Evolutionary conservation across 2,113 vertebrate genomes (phyloP), one percentile per base, ranked within the genome.

Genomic region (Redunca redunca): DNA sequence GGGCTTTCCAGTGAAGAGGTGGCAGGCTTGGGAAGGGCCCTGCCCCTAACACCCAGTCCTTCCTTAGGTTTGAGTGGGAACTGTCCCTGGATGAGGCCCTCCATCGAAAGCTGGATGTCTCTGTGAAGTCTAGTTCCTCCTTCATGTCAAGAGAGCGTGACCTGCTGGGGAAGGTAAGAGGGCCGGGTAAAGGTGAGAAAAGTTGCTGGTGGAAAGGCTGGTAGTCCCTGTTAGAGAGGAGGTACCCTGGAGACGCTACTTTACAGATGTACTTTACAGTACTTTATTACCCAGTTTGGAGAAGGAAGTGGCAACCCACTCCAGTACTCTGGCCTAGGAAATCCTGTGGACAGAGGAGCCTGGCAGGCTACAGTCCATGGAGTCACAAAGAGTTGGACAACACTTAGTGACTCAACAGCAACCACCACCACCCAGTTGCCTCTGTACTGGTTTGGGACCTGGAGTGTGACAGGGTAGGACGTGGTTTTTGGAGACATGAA

Each of bases 91-190:
- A 99, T 81, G 99, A 99, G 91, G 99, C 98, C 43, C 92, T 93
- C 0, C 99, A 99, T 95, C 99, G 99, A 90, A 99, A 98, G 98
- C 98, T 99, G 95, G 99, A 99, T 48, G 98, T 99, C 74, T 99
- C 99, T 0, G 99, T 99, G 94, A 99, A 99, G 98, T 99, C 99
- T 97, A 99, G 97, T 2, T 98, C 99, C 64, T 99, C 99, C 95
- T 99, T 99, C 98, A 99, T 99, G 99, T 99, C 99, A 52, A 98
- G 99, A 96, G 99, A 99, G 95, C 99, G 98, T 85, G 99, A 99
- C 98, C 98, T 99, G 26, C 98, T 99, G 46, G 99, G 99, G 87
- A 99, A 99, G 99, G 99, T 99, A 50, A 50, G 96, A 26, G 16
- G 67, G 46, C 30, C 19, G 14, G 67, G 40, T 17, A 48, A 8